A percentile compares a stretch with the other conserved stretches of the same genome.
Conservation (phyloP, 2,888 invertebrate species). For the Myopa tessellatipennis region DNA sequence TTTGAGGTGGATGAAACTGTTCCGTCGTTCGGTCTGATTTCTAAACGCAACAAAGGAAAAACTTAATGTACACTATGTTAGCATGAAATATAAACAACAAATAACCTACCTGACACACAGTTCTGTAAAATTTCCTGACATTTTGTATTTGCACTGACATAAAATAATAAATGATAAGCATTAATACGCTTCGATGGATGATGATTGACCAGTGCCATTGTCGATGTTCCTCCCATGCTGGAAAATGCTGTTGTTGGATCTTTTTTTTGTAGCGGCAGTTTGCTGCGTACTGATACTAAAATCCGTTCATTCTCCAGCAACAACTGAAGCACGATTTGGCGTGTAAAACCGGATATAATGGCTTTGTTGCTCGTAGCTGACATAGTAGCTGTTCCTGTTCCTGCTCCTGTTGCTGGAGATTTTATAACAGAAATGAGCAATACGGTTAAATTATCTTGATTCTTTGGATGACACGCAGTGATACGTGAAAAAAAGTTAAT, state of each 20-base stretch:
- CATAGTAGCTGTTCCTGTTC: constrained; percentile 42
- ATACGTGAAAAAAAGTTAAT: constrained; percentile 86
- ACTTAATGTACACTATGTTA: constrained; percentile 13
- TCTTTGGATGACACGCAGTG: constrained; percentile 85
- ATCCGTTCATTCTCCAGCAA: constrained; percentile 88
- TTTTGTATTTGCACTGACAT: constrained; percentile 81
- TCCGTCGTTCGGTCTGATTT: constrained; percentile 54
- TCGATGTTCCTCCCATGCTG: constrained; percentile 52
- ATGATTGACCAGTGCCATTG: constrained; percentile 61
- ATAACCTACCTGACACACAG: constrained; percentile 68
- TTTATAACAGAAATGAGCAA: constrained; percentile 71
- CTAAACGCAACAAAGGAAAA: constrained; percentile 46
- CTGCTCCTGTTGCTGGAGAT: constrained; percentile 46
- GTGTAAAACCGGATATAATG: constrained; percentile 85
- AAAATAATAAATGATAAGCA: constrained; percentile 78
- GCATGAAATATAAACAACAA: background rate
- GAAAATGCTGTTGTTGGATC: constrained; percentile 52
- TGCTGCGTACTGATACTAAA: constrained; percentile 76
- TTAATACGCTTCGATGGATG: constrained; percentile 82
- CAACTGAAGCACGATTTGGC: constrained; percentile 86
- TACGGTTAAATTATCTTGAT: constrained; percentile 85
- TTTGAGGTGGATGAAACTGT: constrained; percentile 46
- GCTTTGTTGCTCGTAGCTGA: constrained; percentile 38
- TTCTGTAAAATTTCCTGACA: constrained; percentile 80
- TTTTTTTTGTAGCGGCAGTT: constrained; percentile 62